Evolutionary conservation across 2,797 vertebrate genomes (phyloP).

Genomic region (Meda fulgida): DNA sequence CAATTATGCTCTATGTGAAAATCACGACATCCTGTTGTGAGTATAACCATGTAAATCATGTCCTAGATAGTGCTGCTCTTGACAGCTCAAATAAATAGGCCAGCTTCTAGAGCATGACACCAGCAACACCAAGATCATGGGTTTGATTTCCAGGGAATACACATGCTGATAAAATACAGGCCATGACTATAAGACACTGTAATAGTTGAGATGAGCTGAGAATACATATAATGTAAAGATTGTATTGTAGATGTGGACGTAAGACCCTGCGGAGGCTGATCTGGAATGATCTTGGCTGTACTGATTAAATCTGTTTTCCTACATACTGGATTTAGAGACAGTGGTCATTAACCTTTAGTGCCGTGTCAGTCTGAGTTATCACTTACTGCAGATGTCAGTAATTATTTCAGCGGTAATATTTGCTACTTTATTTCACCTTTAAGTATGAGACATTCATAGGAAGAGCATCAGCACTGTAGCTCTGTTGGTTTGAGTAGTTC

Average conservation of each 20-base stretch:
- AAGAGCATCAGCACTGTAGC: neutral
- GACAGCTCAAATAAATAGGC: slow-evolving; percentile 12
- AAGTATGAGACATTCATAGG: neutral
- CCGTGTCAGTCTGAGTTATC: slow-evolving; percentile 41
- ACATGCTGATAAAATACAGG: slow-evolving; percentile 5
- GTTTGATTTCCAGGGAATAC: neutral
- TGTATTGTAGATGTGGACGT: neutral
- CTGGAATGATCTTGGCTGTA: neutral
- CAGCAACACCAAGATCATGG: slow-evolving; percentile 2
- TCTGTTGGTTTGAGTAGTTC: neutral
- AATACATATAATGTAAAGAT: slow-evolving; percentile 9
- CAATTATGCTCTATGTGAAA: neutral
- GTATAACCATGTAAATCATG: neutral
- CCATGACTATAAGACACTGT: neutral
- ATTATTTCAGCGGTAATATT: slow-evolving; percentile 50
- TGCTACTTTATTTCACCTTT: neutral
- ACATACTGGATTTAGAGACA: slow-evolving; percentile 34
- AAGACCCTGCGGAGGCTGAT: neutral
- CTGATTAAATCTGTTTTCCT: slow-evolving; percentile 43
- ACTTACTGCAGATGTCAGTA: slow-evolving; percentile 59
- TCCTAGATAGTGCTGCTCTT: neutral
- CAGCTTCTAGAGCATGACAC: neutral
- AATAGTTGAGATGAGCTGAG: neutral
- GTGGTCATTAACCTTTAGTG: slow-evolving; percentile 54
- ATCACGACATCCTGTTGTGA: neutral